A percentile compares a stretch with the other conserved stretches of the same genome.
phyloP scores from a whole-genome alignment of 2,797 vertebrate genomes.

The Parambassis ranga region DNA sequence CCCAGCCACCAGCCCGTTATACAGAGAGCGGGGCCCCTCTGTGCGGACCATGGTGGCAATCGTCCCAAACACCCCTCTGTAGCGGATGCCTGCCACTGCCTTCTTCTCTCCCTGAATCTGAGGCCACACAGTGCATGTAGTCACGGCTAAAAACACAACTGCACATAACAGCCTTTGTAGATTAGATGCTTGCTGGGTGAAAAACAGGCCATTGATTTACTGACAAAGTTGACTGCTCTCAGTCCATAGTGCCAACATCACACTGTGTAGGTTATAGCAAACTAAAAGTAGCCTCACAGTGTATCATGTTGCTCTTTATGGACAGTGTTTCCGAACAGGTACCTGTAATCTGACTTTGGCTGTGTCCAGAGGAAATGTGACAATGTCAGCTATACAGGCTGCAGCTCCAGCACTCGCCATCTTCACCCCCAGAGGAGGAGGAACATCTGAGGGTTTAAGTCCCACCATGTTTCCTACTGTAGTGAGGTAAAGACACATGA shows the following conservation, averaged over 20 bases:
- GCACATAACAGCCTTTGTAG: no score
- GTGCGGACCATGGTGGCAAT: constrained; percentile 85
- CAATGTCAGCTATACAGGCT: constrained; percentile 85
- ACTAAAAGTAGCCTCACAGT: not conserved
- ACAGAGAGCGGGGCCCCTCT: constrained; percentile 84
- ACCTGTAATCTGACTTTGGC: constrained; percentile 93
- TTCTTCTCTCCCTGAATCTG: constrained; percentile 88
- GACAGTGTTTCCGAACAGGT: not conserved
- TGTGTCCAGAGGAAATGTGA: constrained; percentile 91
- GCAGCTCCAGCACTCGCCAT: constrained; percentile 85
- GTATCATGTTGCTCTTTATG: not conserved
- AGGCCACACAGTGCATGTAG: constrained; percentile 16
- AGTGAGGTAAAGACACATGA: not conserved
- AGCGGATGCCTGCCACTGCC: constrained; percentile 71
- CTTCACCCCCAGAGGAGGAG: constrained; percentile 84
- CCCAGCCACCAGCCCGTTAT: constrained; percentile 86
- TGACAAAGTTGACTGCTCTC: not conserved
- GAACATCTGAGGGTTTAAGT: constrained; percentile 81
- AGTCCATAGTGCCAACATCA: not conserved
- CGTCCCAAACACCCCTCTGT: constrained; percentile 87
- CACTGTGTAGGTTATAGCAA: not conserved
- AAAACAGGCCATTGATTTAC: not conserved
- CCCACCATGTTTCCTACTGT: constrained; percentile 80
- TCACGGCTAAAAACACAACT: constrained; percentile 9
- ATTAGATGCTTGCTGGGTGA: no score